Conservation (phyloP, 1,140 invertebrate species). For the Dolichoris vasculosae region DNA sequence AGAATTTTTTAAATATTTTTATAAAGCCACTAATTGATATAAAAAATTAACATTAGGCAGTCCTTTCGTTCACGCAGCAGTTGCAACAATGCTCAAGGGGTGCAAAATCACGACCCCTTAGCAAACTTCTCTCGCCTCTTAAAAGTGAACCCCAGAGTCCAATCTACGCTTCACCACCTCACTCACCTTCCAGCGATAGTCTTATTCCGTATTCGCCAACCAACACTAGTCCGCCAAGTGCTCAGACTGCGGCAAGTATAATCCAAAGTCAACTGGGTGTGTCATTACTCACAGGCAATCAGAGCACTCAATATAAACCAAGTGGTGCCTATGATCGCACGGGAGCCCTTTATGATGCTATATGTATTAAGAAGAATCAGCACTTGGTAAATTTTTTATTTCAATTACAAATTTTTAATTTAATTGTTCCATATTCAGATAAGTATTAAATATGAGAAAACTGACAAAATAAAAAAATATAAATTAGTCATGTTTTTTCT, state of each 20-base stretch:
- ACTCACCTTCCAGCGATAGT: constrained; percentile 86
- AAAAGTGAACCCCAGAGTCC: constrained; percentile 86
- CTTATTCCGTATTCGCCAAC: constrained; percentile 73
- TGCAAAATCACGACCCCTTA: constrained; percentile 77
- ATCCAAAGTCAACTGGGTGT: constrained; percentile 72
- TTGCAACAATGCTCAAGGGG: constrained; percentile 80
- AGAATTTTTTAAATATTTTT: background rate
- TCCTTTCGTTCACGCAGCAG: constrained; percentile 85
- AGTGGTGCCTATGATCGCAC: constrained; percentile 67
- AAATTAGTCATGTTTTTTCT: too few species aligned
- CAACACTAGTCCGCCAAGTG: constrained; percentile 71
- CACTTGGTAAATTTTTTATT: constrained; percentile 19
- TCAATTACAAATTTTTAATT: too few species aligned
- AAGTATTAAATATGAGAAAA: too few species aligned
- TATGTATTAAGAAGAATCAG: constrained; percentile 69
- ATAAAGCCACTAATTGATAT: background rate
- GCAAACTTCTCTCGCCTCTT: constrained; percentile 80
- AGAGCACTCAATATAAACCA: constrained; percentile 69
- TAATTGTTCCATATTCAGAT: too few species aligned
- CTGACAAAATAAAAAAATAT: too few species aligned
- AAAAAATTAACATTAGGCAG: constrained; percentile 62
- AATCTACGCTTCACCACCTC: constrained; percentile 87
- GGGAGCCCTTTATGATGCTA: constrained; percentile 71
- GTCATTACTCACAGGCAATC: constrained; percentile 68
- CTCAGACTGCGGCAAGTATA: constrained; percentile 70